Evolutionary conservation across 2,113 vertebrate species (phyloP).

Genomic region (Oceanites oceanicus): DNA sequence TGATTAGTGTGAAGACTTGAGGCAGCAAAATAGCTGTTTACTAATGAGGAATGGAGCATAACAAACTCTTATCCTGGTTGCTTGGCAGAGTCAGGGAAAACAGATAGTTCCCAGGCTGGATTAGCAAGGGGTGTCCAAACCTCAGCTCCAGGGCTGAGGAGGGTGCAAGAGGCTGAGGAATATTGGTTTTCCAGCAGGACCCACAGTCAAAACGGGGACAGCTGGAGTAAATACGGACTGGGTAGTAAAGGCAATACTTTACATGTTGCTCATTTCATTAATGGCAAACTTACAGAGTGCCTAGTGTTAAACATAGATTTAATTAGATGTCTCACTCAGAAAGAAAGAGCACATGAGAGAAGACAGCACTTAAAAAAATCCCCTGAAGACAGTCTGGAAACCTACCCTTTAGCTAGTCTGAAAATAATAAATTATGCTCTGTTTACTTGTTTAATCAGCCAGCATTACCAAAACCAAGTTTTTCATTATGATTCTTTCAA

Average conservation of each 20-base stretch:
- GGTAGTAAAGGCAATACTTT: background rate
- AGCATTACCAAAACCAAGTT: background rate
- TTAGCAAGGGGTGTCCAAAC: background rate
- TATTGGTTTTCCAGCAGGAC: background rate
- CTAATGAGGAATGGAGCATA: constrained; percentile 11
- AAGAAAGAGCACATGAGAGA: background rate
- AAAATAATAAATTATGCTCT: background rate
- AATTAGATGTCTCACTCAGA: background rate
- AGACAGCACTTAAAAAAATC: background rate
- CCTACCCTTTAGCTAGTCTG: background rate
- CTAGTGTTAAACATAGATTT: background rate
- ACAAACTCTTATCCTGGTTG: background rate
- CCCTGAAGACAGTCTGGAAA: background rate
- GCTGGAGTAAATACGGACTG: background rate
- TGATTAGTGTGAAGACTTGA: background rate
- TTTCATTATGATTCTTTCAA: background rate
- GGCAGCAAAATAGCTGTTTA: constrained; percentile 30
- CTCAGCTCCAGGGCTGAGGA: background rate
- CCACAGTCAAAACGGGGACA: background rate
- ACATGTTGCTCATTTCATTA: background rate
- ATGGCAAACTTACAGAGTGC: background rate
- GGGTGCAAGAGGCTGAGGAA: background rate
- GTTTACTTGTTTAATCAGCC: background rate
- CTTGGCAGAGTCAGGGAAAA: background rate
- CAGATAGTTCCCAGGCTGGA: background rate